Base-by-base conservation (phyloP, 1,140 invertebrate genomes). In the Temnothorax curvispinosus region DNA sequence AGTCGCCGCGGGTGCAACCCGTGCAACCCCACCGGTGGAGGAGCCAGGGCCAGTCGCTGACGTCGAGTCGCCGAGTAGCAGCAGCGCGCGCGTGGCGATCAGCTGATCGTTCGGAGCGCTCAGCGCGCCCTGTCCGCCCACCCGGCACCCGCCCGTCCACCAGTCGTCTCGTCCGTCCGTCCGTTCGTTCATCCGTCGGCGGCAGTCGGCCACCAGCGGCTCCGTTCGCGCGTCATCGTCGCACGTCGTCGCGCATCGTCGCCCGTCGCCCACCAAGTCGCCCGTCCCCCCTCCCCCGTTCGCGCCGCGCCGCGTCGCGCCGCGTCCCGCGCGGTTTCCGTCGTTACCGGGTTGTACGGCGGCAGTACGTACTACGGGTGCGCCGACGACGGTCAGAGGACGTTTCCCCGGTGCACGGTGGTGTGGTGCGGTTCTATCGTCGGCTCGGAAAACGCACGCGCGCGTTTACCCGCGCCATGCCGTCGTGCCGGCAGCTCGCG, bases 41-140 rank as follows among this genome's bases (percentile, higher is more conserved):
- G 38, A 82, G 32, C 52, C 65, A 71, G 82, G 80, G 54, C 44
- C 44, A 32, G 75, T 69, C 85, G 89, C 52, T 32, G 88, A 82
- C 62, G 87, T 67, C 77, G 13, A 27, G 92, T 92, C 91, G 87
- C 88, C 91, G 27, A 27, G 80, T 9, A 52, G 1, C 3, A 21
- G 54, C n/a, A 58, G 54, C 54, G 52, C 91, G 92, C 93, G 93
- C 93, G 92, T 94, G 92, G 89, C 93, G 91, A 94, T 94, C 94
- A 95, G 94, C 94, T 95, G 94, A 94, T 94, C 91, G 89, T 69
- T 52, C 78, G 52, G 41, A 58, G 27, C 27, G 27, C 27, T 41
- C 38, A 50, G 54, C 72, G 77, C 76, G 60, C 81, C 75, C 78
- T 77, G 72, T 87, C 65, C 86, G 88, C 84, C 78, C 82, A 64